Evolutionary conservation across 2,888 invertebrate genomes (phyloP), one percentile per base, ranked within the genome.

Genomic region (Mimas tiliae): DNA sequence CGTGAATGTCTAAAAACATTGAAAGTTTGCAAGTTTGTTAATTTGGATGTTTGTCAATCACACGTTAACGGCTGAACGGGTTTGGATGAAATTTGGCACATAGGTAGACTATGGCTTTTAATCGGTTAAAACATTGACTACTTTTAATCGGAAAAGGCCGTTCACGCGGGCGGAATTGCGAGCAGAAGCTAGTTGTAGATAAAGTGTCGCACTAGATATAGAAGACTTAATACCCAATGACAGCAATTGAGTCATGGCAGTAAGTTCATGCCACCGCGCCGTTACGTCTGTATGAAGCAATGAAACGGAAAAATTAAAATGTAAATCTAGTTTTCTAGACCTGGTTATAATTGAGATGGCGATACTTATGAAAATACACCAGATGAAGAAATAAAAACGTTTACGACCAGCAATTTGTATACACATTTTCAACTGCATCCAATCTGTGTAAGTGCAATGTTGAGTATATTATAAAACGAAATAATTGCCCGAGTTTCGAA

Each of bases 341-440:
- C n/a, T 14, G 0, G 1, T 16, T 16, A 42, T 52, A 52, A 12
- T 38, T 58, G 19, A 58, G 19, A 58, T 58, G 16, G 19, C 6
- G 19, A 19, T 50, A 19, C 19, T 50, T 58, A 42, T 19, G 58
- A 42, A 58, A 58, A 58, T 42, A 16, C 55, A 38, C 38, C 14
- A 55, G 38, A 58, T 19, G 38, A 38, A 58, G 38, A 42, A 58
- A 19, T 67, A 69, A 69, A 69, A 62, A 62, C 65, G 11, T 69
- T 50, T 67, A 62, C 65, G 62, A 67, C 63, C 45, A 38, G 27
- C 50, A 58, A 58, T 34, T 33, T 45, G 51, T 42, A 21, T 53
- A 33, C 16, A 14, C 14, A 34, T 66, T 19, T 53, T 52, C 47
- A 63, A 51, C 52, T 66, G 16, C 51, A 58, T 21, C 51, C 33